phyloP scores from a whole-genome alignment of 1,140 invertebrate species.

The Listronotus bonariensis region DNA sequence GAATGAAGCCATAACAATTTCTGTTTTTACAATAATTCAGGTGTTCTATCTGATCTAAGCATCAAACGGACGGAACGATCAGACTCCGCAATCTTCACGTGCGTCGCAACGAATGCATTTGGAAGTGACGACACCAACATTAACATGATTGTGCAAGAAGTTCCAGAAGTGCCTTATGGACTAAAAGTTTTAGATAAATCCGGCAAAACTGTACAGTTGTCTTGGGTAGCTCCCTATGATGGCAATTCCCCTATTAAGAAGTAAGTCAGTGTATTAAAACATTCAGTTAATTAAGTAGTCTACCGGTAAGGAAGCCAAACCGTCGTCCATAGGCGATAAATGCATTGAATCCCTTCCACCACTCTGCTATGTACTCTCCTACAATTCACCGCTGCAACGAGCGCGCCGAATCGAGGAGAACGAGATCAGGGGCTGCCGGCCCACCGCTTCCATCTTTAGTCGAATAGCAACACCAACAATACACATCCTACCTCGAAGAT shows the following conservation, averaged over 20 bases:
- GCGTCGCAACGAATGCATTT: conserved; percentile 92
- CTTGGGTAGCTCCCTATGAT: conserved; percentile 92
- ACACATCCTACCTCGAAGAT: too few species aligned
- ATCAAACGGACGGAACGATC: conserved; percentile 86
- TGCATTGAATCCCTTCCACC: too few species aligned
- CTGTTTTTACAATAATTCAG: conserved; percentile 1
- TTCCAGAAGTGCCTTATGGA: conserved; percentile 89
- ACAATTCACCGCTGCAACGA: too few species aligned
- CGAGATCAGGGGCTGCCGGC: too few species aligned
- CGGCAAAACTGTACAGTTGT: conserved; percentile 85
- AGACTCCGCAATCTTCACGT: conserved; percentile 93
- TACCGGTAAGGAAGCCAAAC: too few species aligned
- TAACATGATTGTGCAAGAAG: conserved; percentile 95
- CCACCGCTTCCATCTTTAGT: too few species aligned
- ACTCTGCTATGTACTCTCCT: too few species aligned
- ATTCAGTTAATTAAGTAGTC: too few species aligned
- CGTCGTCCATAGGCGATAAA: too few species aligned
- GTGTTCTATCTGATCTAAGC: conserved; percentile 85
- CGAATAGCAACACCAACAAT: too few species aligned
- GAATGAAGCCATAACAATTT: not conserved
- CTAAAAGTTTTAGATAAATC: conserved; percentile 91
- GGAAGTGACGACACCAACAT: conserved; percentile 95
- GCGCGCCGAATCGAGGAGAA: too few species aligned
- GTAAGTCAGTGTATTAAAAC: too few species aligned
- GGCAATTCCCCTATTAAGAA: conserved; percentile 92